Evolutionary conservation across 2,113 vertebrate genomes (phyloP).

Genomic region (Psilopogon haemacephalus): DNA sequence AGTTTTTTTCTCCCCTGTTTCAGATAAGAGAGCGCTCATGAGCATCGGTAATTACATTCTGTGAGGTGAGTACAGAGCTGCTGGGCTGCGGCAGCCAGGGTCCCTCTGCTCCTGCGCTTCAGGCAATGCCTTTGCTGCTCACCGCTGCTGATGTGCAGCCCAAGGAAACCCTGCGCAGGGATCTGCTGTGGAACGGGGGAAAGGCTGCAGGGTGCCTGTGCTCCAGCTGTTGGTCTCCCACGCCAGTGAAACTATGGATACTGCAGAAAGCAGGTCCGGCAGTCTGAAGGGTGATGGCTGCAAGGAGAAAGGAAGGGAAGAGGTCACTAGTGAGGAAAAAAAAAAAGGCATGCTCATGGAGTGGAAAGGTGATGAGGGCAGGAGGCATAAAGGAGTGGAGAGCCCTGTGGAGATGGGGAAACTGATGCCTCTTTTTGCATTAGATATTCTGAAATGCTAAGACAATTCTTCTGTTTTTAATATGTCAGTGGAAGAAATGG

Average conservation of each 20-base stretch:
- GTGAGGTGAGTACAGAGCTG: not conserved
- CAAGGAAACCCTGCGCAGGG: not conserved
- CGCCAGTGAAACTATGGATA: not conserved
- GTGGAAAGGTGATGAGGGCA: not conserved
- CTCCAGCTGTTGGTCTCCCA: not conserved
- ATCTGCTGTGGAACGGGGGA: not conserved
- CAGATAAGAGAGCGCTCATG: constrained; percentile 38
- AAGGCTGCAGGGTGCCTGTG: not conserved
- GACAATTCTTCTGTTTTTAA: constrained; percentile 4
- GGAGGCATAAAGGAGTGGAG: not conserved
- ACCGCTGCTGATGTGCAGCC: not conserved
- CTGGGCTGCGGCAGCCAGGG: fast-evolving
- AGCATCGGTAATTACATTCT: constrained; percentile 59
- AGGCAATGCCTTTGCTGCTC: not conserved
- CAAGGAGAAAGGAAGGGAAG: not conserved
- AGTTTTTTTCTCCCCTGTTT: constrained; percentile 60
- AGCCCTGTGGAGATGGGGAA: constrained; percentile 22
- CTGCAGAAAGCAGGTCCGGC: not conserved
- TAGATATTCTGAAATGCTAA: constrained; percentile 59
- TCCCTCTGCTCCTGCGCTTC: not conserved
- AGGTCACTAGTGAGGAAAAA: not conserved
- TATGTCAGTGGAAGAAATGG: constrained; percentile 52
- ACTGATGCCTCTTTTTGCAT: constrained; percentile 11
- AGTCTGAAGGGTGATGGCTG: not conserved
- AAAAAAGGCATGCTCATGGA: not conserved